Percentiles rank a stretch among this genome's conserved stretches.
These are phyloP conservation scores for Pachymerium ferrugineum DNA, from an alignment of 2,888 invertebrate species.

Conservation along the genomic window DNA sequence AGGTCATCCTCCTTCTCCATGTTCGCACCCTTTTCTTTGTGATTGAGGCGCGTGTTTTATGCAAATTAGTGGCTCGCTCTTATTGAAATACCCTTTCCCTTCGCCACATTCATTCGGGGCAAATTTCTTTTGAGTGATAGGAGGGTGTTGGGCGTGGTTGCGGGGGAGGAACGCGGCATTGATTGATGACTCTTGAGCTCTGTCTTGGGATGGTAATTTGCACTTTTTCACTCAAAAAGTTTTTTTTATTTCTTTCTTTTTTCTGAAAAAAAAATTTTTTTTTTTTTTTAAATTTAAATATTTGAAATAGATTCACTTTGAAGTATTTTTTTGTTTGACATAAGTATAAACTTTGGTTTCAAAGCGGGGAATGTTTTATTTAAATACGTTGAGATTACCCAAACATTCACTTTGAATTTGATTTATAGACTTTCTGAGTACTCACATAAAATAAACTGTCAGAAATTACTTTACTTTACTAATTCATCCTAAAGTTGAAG, in stretches of 20 bases:
- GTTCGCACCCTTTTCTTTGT: conserved; percentile 21
- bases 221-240: neutral
- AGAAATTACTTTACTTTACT: no score
- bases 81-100: neutral
- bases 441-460: no score
- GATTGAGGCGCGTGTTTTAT: conserved; percentile 21
- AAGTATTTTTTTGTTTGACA: no score
- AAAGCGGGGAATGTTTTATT: no score
- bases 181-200: neutral
- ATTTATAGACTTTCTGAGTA: no score
- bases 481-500: no score
- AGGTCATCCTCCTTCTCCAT: conserved; percentile 21
- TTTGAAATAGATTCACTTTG: neutral
- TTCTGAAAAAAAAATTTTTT: no score
- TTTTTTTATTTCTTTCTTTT: no score
- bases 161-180: neutral
- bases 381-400: no score
- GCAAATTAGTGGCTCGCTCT: neutral
- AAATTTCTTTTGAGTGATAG: conserved; percentile 10
- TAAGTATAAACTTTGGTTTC: no score
- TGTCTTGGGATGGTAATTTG: neutral
- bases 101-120: neutral
- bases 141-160: neutral
- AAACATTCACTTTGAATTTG: no score
- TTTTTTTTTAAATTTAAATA: neutral